Conservation (phyloP, 2,113 vertebrate species). For the Smithornis capensis region DNA sequence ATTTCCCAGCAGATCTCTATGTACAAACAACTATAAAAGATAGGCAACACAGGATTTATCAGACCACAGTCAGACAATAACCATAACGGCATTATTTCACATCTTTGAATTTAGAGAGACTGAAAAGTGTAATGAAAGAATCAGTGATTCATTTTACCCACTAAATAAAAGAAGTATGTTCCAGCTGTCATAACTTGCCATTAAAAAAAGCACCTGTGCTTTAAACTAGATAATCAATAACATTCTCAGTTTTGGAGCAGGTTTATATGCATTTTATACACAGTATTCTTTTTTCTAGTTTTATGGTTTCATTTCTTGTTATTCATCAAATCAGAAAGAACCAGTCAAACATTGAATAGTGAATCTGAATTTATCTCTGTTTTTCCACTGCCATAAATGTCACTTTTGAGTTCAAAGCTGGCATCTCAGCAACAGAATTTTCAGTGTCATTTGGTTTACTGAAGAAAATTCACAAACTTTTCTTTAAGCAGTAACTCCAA, state of each 20-base stretch:
- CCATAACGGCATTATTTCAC: not conserved
- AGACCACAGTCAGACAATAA: not conserved
- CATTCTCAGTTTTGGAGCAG: not conserved
- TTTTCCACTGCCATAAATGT: not conserved
- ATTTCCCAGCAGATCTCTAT: not conserved
- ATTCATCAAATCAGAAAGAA: not conserved
- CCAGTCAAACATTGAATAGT: not conserved
- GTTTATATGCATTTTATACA: not conserved
- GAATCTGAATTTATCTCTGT: not conserved
- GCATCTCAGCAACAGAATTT: not conserved
- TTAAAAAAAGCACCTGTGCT: constrained; percentile 48
- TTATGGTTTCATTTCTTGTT: not conserved
- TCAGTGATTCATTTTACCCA: constrained; percentile 15
- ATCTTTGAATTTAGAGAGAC: constrained; percentile 8
- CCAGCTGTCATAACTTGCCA: constrained; percentile 15
- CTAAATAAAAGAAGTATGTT: constrained; percentile 48
- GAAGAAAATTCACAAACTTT: not conserved
- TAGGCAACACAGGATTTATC: not conserved
- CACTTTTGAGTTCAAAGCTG: not conserved
- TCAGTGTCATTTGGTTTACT: not conserved
- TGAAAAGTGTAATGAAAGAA: not conserved
- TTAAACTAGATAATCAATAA: constrained; percentile 56
- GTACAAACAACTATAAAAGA: not conserved
- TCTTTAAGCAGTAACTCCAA: not conserved
- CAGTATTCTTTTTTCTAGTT: not conserved